Conservation (phyloP, 2,797 vertebrate species). For the Clarias laeviceps region DNA sequence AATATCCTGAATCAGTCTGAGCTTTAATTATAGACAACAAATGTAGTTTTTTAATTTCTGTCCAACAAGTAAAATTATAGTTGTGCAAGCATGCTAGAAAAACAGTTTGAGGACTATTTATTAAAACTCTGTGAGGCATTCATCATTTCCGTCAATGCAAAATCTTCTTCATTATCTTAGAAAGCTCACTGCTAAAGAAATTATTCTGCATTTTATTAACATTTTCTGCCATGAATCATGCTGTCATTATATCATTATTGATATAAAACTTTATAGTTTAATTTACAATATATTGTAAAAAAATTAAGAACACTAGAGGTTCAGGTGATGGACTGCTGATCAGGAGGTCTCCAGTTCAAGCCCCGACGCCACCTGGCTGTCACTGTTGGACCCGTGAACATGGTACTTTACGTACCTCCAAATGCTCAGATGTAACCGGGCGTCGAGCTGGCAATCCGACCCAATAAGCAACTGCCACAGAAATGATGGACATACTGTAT, state of each 20-base stretch:
- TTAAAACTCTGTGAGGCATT: neutral
- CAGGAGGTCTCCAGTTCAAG: no score
- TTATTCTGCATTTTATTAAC: neutral
- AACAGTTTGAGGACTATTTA: neutral
- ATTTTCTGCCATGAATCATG: neutral
- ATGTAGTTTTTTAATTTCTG: neutral
- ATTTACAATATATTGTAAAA: neutral
- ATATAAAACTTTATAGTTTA: neutral
- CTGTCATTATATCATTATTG: neutral
- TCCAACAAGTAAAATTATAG: neutral
- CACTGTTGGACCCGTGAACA: no score
- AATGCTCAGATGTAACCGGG: no score
- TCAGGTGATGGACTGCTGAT: no score
- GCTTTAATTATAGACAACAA: neutral
- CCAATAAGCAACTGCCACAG: no score
- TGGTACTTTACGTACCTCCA: no score
- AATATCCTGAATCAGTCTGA: neutral
- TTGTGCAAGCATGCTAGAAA: neutral
- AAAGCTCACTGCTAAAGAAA: neutral
- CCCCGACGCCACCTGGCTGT: no score
- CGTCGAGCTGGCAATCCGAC: no score
- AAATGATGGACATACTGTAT: no score
- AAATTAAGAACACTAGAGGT: neutral
- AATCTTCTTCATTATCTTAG: neutral
- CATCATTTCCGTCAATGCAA: neutral